Evolutionary conservation across 2,888 invertebrate genomes (phyloP), one percentile per base, ranked within the genome.

Genomic region (Nysson spinosus): DNA sequence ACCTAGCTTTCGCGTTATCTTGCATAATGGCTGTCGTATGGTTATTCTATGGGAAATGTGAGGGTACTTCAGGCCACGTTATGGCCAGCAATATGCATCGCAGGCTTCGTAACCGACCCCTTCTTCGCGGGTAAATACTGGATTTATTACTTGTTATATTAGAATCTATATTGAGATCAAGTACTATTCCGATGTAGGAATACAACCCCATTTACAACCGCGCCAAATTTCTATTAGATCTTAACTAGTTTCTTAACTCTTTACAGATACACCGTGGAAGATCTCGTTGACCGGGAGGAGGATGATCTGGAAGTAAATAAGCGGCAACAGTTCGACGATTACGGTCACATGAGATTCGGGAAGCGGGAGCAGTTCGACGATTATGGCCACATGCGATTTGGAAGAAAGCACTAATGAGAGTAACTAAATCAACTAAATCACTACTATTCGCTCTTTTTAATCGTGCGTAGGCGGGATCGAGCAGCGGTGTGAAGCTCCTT

Each of bases 311-410:
- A 88, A 52, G 64, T 88, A n/a, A 87, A 85, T 44, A 90, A 89
- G 78, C 82, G 89, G 34, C 89, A 89, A 73, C 75, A 79, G 0
- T 89, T 90, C 72, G 90, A 91, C 37, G 92, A 92, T 80, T 92
- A 92, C 72, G 91, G 89, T 0, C 88, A 93, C 80, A 87, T 92
- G 83, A 71, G 91, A 74, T 91, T 91, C 77, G 91, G 91, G 2
- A 91, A 91, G 75, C 89, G 91, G 1, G 92, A 92, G 60, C 89
- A 90, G 14, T 93, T 92, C 72, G 93, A 94, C 71, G 94, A 94
- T 81, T 94, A 94, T 75, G 94, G 94, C 1, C 93, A 93, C 77
- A 89, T 93, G 88, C 87, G 94, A 64, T 94, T 93, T 78, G 94
- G 94, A 7, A 89, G 92, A 64, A 91, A 71, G 50, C 75, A 72